A percentile compares a stretch with the other conserved stretches of the same genome.
Evolutionary conservation across 2,888 invertebrate genomes (phyloP).

Genomic region (Melangyna quadrimaculata): DNA sequence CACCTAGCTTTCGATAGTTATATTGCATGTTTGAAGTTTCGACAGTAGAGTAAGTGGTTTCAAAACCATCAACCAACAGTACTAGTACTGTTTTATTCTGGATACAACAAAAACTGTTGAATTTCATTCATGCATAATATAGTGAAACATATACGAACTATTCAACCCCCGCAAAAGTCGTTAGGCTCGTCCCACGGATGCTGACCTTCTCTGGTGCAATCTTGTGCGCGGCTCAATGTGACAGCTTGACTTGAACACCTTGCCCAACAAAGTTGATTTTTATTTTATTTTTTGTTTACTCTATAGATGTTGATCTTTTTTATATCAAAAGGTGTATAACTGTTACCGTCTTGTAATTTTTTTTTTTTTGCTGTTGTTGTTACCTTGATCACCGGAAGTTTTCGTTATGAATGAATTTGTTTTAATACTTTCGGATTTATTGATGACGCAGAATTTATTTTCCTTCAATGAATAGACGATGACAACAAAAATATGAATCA

Average conservation of each 20-base stretch:
- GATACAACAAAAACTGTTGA: conserved; percentile 6
- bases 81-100: conserved; percentile 21
- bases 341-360: conserved; percentile 2
- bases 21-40: not conserved
- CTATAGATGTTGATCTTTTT: not conserved
- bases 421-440: conserved; percentile 19
- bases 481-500: not conserved
- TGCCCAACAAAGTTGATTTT: conserved; percentile 34
- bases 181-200: conserved; percentile 54
- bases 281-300: not conserved
- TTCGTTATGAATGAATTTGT: conserved; percentile 22
- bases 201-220: conserved; percentile 60
- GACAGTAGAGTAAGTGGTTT: conserved; percentile 34
- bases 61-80: conserved; percentile 22
- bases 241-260: conserved; percentile 54
- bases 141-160: not conserved
- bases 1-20: not conserved
- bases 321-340: conserved; percentile 27
- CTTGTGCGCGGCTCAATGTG: conserved; percentile 27
- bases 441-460: conserved; percentile 24
- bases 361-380: not conserved
- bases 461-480: not conserved
- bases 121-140: conserved; percentile 37
- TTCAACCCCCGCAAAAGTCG: conserved; percentile 52
- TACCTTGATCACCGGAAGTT: conserved; percentile 59